Evolutionary conservation across 2,888 invertebrate species (phyloP), one percentile per base, ranked within the genome.

Genomic region (Tethea ocularis): DNA sequence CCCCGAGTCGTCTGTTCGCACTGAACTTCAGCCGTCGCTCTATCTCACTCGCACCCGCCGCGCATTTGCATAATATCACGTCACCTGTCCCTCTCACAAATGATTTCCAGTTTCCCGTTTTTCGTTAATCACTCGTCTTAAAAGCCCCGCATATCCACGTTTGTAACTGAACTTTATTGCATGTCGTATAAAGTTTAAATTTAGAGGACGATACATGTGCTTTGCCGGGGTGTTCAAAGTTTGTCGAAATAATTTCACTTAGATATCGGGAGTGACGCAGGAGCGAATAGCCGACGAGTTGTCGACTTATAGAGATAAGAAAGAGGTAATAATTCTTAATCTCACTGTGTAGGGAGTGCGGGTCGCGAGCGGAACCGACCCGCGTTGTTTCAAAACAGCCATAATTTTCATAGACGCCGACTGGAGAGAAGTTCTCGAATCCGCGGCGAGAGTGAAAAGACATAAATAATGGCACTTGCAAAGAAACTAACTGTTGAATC

Each of bases 41-140:
- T 67, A 67, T 91, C 91, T 74, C 84, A 66, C 78, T 91, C 83
- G 59, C 77, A 66, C 89, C 61, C 69, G 56, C 62, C 36, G 56
- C 51, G 63, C 68, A 89, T 91, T 89, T 90, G 84, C 89, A 88
- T 88, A 88, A 88, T 88, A 87, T 87, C 83, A 86, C 82, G 82
- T 87, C 86, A 87, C 85, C 88, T 88, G 87, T 92, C 93, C 83
- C 87, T 88, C 86, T 91, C 87, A 84, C 87, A 89, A 92, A 92
- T 91, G 90, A 91, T 92, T 92, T 89, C 86, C 91, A 87, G 88
- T 88, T 88, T 89, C 88, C 88, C 85, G 88, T 85, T 88, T 87
- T 88, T 83, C 89, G 83, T 88, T 91, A 90, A 91, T 91, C 89
- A 90, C 89, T 58, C 20, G 87, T 83, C 88, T 83, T 80, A 80